Evolutionary conservation across 2,797 vertebrate genomes (phyloP), one percentile per base, ranked within the genome.

Genomic region (Margarornis squamiger): DNA sequence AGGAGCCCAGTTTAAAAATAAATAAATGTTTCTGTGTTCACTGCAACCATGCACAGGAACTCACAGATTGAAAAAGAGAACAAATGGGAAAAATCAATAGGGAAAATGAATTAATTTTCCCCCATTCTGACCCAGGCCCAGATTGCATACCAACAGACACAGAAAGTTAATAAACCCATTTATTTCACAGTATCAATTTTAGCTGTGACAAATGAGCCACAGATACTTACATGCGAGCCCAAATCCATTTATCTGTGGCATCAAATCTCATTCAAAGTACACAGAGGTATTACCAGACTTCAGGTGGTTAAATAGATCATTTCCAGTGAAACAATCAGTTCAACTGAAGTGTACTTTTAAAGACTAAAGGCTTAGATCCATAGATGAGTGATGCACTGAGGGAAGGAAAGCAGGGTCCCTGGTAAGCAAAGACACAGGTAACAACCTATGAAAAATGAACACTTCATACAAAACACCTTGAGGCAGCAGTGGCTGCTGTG

Each of bases 151-250:
- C 46, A n/a, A 54, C 21, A 80, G 10, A 38, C 4, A 3, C 5
- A 9, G 59, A 71, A 88, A 79, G 46, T 45, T 54, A 88, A 54
- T 6, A 80, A 51, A 83, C 1, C 4, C 14, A 38, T 78, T 84
- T 62, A 58, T 79, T 90, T 88, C 55, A n/a, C 7, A 4, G 34
- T 46, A 58, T 58, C 22, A 41, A 29, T 88, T 91, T 92, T 46
- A 70, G 7, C 39, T 9, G 7, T 61, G 58, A 90, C 36, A 72
- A 59, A 68, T 22, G 57, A 93, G 19, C 1, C 1, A 51, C 58
- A 75, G n/a, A 58, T n/a, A 80, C 14, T 59, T 51, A 57, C 1
- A 0, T 20, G 26, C 0, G 0, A 59, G 26, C 38, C 14, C 62
- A 62, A 62, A 77, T 34, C 27, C n/a, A 59, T 81, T 81, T 73